Percentiles rank a stretch among this genome's conserved stretches.
These are phyloP conservation scores for Spicauda simplicius DNA, from an alignment of 2,888 invertebrate species.

Conservation along the genomic window DNA sequence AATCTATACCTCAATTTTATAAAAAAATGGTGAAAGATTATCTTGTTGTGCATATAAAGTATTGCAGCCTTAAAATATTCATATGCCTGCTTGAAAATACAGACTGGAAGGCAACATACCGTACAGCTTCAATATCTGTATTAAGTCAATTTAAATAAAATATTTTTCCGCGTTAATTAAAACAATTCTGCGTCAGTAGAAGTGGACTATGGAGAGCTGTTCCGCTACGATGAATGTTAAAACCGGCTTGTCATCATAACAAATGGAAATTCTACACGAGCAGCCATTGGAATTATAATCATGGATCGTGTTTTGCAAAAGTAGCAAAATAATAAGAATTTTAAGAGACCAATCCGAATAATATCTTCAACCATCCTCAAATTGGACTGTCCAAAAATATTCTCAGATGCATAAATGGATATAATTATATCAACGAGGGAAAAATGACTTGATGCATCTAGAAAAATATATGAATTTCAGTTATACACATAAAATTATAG, in stretches of 20 bases:
- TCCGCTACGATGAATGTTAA: not conserved
- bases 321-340: not conserved
- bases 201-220: conserved; percentile 1
- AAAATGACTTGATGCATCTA: no score
- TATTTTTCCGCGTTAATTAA: not conserved
- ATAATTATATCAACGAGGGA: no score
- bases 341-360: not conserved
- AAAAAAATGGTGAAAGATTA: no score
- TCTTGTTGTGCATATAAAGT: no score
- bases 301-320: not conserved
- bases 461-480: no score
- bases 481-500: no score
- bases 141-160: not conserved
- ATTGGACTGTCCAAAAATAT: no score
- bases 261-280: not conserved
- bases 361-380: no score
- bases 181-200: conserved; percentile 2
- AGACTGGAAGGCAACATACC: not conserved
- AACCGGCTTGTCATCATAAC: not conserved
- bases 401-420: no score
- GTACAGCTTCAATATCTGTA: not conserved
- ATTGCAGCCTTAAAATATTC: no score
- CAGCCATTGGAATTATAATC: not conserved
- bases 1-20: no score
- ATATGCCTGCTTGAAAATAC: no score